Evolutionary conservation across 2,797 vertebrate genomes (phyloP), one percentile per base, ranked within the genome.

Genomic region (Pipistrellus pygmaeus): DNA sequence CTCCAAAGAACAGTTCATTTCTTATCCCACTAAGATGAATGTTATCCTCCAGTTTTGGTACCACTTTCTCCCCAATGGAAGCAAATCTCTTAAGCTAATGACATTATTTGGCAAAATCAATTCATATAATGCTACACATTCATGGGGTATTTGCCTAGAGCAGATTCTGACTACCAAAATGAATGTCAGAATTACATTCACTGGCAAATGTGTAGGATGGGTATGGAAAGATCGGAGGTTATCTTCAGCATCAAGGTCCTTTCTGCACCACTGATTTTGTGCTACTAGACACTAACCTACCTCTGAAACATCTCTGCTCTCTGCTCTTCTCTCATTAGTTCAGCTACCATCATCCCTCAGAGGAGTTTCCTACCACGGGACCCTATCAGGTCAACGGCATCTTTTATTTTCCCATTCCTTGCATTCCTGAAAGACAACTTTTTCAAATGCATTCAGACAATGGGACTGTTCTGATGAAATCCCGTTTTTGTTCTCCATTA

Each of bases 401-500:
- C 57, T 51, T 11, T 15, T 69, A 60, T 8, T 30, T 62, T 15
- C 60, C 13, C 60, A 13, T 62, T 62, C 5, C 9, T 35, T 60
- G 20, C 11, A 53, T 69, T 57, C 18, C 30, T 53, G 6, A 44
- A 2, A 69, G 12, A 48, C 11, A 4, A 15, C 21, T 77, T 91
- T 90, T 44, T 27, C 14, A 71, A 90, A 48, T 27, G 5, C 13
- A 44, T 68, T 18, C 1, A 69, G 77, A 80, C 18, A 53, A 6
- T 1, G 1, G 30, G 78, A 44, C 11, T 51, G 10, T 5, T 80
- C 5, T 30, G 15, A 72, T 60, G 32, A 60, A 48, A 41, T 25
- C 1, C 62, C 32, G 0, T 8, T 11, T 38, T 14, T 27, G 12
- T 6, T 21, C 3, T 9, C 8, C 23, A 15, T 2, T 48, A 41